Evolutionary conservation across 2,797 vertebrate species (phyloP).

Genomic region (Nyctalus aviator): DNA sequence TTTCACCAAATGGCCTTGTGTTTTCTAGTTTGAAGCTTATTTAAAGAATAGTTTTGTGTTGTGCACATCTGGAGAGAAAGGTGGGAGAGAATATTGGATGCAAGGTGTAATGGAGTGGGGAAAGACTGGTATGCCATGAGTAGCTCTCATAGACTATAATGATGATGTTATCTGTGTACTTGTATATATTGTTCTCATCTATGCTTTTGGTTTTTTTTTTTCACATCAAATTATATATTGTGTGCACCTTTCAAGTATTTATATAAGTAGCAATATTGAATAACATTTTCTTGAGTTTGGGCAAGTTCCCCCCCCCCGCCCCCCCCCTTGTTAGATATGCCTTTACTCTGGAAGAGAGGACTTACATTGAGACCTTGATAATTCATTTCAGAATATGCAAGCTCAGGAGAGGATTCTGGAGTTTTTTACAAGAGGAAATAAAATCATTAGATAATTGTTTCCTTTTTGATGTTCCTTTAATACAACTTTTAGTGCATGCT

Average conservation of each 20-base stretch:
- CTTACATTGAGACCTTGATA: constrained; percentile 50
- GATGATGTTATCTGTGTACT: constrained; percentile 51
- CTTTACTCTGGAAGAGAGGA: constrained; percentile 14
- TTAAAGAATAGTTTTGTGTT: constrained; percentile 57
- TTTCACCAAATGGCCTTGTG: constrained; percentile 54
- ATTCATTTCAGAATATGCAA: constrained; percentile 41
- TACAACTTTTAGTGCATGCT: constrained; percentile 74
- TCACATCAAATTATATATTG: constrained; percentile 48
- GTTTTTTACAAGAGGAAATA: constrained; percentile 61
- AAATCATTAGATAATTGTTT: constrained; percentile 63
- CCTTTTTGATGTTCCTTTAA: constrained; percentile 66
- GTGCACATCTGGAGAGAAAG: constrained; percentile 23
- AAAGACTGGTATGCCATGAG: not conserved
- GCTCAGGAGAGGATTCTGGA: constrained; percentile 52
- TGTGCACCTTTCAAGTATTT: constrained; percentile 58
- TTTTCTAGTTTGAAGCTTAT: constrained; percentile 66
- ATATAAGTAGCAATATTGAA: constrained; percentile 33
- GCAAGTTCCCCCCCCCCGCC: not conserved
- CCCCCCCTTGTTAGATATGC: constrained; percentile 21
- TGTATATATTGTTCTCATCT: constrained; percentile 70
- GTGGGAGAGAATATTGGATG: constrained; percentile 29
- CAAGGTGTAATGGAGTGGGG: not conserved
- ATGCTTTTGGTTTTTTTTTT: constrained; percentile 56
- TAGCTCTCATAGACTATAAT: not conserved
- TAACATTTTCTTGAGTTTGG: constrained; percentile 57